Percentiles rank a stretch among this genome's conserved stretches.
Conservation (phyloP, 2,113 vertebrate species). For the Cardinalis cardinalis region DNA sequence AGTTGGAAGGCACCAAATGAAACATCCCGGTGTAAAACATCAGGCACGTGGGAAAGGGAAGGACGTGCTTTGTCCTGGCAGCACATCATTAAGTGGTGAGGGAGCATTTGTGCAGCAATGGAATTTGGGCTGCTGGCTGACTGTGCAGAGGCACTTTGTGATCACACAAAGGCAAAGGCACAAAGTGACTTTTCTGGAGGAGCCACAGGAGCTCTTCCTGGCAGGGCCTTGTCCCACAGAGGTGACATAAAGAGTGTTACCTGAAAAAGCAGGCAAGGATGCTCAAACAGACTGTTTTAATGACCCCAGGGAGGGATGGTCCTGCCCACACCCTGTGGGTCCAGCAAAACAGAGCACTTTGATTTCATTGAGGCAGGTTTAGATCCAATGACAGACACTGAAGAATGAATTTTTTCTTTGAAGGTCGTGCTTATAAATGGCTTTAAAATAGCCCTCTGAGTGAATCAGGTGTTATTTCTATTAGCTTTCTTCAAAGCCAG, state of each 20-base stretch:
- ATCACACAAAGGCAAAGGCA: not conserved
- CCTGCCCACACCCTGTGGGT: not conserved
- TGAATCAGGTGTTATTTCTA: constrained; percentile 1
- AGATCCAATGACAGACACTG: not conserved
- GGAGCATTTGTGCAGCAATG: not conserved
- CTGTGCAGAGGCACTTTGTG: rapidly evolving
- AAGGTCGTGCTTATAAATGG: not conserved
- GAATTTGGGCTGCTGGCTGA: not conserved
- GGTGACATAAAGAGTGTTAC: not conserved
- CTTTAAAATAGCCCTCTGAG: not conserved
- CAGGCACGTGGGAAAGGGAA: not conserved
- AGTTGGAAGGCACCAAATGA: not conserved
- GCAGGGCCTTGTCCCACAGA: not conserved
- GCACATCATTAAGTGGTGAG: not conserved
- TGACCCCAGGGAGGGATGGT: not conserved
- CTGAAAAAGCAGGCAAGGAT: not conserved
- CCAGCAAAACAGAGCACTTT: not conserved
- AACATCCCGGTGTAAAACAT: not conserved
- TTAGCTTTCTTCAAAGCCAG: not conserved
- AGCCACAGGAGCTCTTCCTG: not conserved
- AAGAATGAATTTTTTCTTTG: not conserved
- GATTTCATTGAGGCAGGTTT: not conserved
- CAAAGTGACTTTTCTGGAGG: not conserved
- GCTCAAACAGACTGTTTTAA: not conserved
- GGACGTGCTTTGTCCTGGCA: not conserved